Evolutionary conservation across 2,113 vertebrate species (phyloP), one percentile per base, ranked within the genome.

Genomic region (Aix galericulata): DNA sequence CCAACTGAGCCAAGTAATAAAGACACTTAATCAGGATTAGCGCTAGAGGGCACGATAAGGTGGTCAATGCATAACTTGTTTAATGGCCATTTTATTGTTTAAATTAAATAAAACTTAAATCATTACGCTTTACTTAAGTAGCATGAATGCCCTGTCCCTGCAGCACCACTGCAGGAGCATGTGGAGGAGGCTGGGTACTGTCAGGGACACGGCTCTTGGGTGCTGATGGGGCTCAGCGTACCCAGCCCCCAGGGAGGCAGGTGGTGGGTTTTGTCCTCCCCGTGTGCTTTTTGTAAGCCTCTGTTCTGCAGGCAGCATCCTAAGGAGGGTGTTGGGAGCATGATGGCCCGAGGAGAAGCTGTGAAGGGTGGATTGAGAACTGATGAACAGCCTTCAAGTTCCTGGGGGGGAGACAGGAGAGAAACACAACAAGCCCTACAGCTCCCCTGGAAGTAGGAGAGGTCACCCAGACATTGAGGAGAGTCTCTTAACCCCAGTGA

Each of bases 101-200:
- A 91, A 95, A 95, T 97, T 96, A 96, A 97, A 97, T 97, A 88
- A 95, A 95, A 96, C 84, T 89, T 94, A 93, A 95, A 92, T 96
- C 87, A 96, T 95, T 77, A 76, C 56, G 86, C 79, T 94, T 96
- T 72, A 64, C 85, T 93, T 85, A 79, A 94, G 84, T 73, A 50
- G 36, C 1, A 34, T 56, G 81, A 87, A 82, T 68, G 82, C n/a
- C 82, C 90, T 44, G 53, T 88, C 88, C 88, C 82, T 22, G 0
- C 62, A 76, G 93, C 84, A 76, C 13, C 34, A 2, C 42, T 72
- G 50, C n/a, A 29, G 81, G 36, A 72, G 60, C 82, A 42, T 17
- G 3, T 0, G 3, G 69, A 16, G 60, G 58, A 46, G 76, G 29
- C 2, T 8, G n/a, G 46, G 25, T 1, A 1, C 29, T 60, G 29